A percentile compares a stretch with the other conserved stretches of the same genome.
Evolutionary conservation across 2,797 vertebrate genomes (phyloP).

Genomic region (Aulostomus chinensis): DNA sequence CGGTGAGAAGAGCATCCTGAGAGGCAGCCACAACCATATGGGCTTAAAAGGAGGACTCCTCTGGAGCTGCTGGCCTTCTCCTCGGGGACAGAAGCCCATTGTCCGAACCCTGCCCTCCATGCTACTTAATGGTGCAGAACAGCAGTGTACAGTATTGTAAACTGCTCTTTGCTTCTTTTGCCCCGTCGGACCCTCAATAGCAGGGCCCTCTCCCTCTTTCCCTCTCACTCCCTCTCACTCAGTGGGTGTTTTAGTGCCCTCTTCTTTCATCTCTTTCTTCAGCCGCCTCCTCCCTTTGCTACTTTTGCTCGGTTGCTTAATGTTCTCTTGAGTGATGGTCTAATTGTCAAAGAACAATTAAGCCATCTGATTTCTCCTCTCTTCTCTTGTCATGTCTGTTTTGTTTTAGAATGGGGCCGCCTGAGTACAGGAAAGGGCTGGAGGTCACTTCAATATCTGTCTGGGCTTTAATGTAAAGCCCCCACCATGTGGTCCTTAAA

Average conservation of each 20-base stretch:
- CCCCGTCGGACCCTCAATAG: slow-evolving; percentile 72
- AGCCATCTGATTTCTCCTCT: slow-evolving; percentile 81
- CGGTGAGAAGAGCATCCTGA: slow-evolving; percentile 68
- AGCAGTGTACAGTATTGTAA: slow-evolving; percentile 87
- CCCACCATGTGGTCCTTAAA: slow-evolving; percentile 28
- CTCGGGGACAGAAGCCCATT: slow-evolving; percentile 73
- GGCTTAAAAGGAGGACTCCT: slow-evolving; percentile 74
- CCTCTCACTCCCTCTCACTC: slow-evolving; percentile 73
- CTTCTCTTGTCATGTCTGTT: slow-evolving; percentile 64
- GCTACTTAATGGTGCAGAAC: slow-evolving; percentile 82
- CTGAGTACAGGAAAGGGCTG: slow-evolving; percentile 60
- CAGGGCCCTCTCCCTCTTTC: slow-evolving; percentile 67
- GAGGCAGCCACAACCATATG: slow-evolving; percentile 81
- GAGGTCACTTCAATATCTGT: slow-evolving; percentile 74
- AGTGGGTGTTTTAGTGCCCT: slow-evolving; percentile 84
- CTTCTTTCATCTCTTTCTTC: slow-evolving; percentile 79
- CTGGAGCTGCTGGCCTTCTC: slow-evolving; percentile 68
- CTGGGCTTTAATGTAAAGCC: slow-evolving; percentile 48
- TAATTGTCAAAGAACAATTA: slow-evolving; percentile 81
- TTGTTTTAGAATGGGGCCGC: slow-evolving; percentile 70
- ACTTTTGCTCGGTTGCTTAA: slow-evolving; percentile 73
- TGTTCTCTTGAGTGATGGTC: slow-evolving; percentile 83
- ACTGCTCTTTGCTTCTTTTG: slow-evolving; percentile 78
- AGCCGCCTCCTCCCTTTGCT: slow-evolving; percentile 68
- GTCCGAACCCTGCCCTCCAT: slow-evolving; percentile 72